Evolutionary conservation across 2,113 vertebrate genomes (phyloP).

Genomic region (Coryphaenoides rupestris): DNA sequence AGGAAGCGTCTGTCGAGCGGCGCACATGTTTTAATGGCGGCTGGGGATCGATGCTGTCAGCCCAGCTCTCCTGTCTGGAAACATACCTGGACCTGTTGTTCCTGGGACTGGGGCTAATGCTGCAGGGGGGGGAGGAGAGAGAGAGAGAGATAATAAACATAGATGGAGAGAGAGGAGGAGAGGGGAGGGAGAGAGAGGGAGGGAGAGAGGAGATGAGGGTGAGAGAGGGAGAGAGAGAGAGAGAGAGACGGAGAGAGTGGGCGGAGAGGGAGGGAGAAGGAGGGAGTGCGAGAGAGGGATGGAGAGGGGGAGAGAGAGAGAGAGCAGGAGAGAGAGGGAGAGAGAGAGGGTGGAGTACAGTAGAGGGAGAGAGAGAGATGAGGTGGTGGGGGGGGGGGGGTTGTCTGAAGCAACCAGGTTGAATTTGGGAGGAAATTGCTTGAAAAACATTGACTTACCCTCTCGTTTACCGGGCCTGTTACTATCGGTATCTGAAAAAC

Average conservation of each 20-base stretch:
- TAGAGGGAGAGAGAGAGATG: not conserved
- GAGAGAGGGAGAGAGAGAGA: too few species aligned
- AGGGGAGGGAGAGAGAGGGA: too few species aligned
- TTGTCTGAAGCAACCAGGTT: slow-evolving; percentile 27
- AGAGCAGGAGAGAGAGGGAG: too few species aligned
- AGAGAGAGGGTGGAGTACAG: too few species aligned
- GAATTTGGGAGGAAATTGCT: slow-evolving; percentile 59
- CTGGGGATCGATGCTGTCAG: slow-evolving; percentile 74
- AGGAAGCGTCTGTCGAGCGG: slow-evolving; percentile 71
- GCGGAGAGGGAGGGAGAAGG: slow-evolving; percentile 12
- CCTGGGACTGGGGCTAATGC: slow-evolving; percentile 45
- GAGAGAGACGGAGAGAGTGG: not conserved
- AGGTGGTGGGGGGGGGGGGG: too few species aligned
- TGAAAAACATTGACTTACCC: slow-evolving; percentile 58
- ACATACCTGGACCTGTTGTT: slow-evolving; percentile 44
- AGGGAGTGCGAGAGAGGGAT: not conserved
- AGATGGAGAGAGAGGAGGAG: not conserved
- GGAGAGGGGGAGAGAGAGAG: too few species aligned
- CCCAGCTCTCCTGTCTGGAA: slow-evolving; percentile 72
- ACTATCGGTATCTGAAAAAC: slow-evolving; percentile 68
- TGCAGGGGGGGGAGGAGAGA: slow-evolving; percentile 47
- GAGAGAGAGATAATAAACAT: slow-evolving; percentile 12
- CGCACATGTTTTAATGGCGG: slow-evolving; percentile 77
- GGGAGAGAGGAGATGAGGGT: too few species aligned
- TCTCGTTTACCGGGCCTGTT: slow-evolving; percentile 29